Evolutionary conservation across 2,888 invertebrate species (phyloP), one percentile per base, ranked within the genome.

Genomic region (Salpingus planirostris): DNA sequence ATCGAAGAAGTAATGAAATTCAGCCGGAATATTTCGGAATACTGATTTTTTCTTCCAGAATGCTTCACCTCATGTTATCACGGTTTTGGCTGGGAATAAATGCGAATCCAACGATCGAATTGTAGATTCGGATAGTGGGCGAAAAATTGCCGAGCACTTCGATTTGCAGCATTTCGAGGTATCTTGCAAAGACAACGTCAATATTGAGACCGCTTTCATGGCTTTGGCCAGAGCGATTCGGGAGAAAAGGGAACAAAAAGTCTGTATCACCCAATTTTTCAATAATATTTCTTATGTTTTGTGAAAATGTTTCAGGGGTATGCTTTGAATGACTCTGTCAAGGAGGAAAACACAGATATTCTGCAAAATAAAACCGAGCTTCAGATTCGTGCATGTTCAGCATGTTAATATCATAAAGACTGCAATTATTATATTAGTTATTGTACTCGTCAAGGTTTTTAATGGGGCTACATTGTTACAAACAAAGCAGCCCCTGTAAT

Each of bases 111-210:
- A 77, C 40, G 76, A 84, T 55, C 71, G 87, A 54, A 78, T 82
- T 53, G 83, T 88, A 3, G 82, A 85, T 24, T 74, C 74, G 47
- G 83, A 86, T 47, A 74, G 81, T 60, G 88, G 86, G 24, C 78
- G 84, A 68, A 86, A 86, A 76, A 84, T 84, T 66, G 50, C 28
- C 18, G 86, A 87, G 55, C 82, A 82, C 59, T 88, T 87, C 54
- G 86, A 87, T 49, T 82, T 88, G 76, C 86, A 87, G 15, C 88
- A 88, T 60, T 86, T 84, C 59, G 88, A 88, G 66, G 86, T 88
- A 8, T 88, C 88, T 7, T 88, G 88, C 65, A 88, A 88, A 65
- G 81, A 79, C 49, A 80, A 88, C 58, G 77, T 88, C 38, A 87
- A 88, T 52, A 86, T 88, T 53, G 86, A 87, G 59, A 81, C 84